Evolutionary conservation across 2,797 vertebrate genomes (phyloP).

Genomic region (Anas acuta): DNA sequence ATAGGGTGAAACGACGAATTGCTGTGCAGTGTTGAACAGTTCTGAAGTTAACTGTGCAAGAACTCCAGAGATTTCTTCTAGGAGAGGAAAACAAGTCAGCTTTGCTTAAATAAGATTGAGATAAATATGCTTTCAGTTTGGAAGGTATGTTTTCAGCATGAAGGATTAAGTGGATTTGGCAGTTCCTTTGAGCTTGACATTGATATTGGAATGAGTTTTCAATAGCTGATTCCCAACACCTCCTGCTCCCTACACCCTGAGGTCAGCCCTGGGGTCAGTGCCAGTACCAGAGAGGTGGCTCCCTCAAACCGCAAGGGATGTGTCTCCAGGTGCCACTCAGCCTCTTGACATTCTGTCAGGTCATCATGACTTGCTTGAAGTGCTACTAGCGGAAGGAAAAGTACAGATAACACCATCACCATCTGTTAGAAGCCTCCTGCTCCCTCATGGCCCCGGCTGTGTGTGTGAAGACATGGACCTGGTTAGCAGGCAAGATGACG

Average conservation of each 20-base stretch:
- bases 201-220: conserved; percentile 42
- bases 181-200: conserved; percentile 41
- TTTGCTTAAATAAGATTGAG: not conserved
- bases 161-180: conserved; percentile 28
- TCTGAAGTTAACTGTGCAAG: not conserved
- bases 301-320: not conserved
- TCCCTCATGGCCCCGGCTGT: not conserved
- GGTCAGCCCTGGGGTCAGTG: not conserved
- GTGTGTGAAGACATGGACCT: not conserved
- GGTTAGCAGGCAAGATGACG: not conserved
- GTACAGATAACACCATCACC: not conserved
- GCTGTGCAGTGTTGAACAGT: not conserved
- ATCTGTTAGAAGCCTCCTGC: not conserved
- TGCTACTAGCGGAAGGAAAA: not conserved
- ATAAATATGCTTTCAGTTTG: not conserved
- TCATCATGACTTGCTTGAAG: not conserved
- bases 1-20: not conserved
- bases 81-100: not conserved
- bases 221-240: conserved; percentile 20
- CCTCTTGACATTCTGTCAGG: not conserved
- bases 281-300: not conserved
- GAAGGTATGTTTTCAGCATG: not conserved
- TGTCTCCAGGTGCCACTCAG: not conserved
- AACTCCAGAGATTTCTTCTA: not conserved
- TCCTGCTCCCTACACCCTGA: not conserved